phyloP scores from a whole-genome alignment of 1,140 invertebrate genomes.

The Ostrea edulis region DNA sequence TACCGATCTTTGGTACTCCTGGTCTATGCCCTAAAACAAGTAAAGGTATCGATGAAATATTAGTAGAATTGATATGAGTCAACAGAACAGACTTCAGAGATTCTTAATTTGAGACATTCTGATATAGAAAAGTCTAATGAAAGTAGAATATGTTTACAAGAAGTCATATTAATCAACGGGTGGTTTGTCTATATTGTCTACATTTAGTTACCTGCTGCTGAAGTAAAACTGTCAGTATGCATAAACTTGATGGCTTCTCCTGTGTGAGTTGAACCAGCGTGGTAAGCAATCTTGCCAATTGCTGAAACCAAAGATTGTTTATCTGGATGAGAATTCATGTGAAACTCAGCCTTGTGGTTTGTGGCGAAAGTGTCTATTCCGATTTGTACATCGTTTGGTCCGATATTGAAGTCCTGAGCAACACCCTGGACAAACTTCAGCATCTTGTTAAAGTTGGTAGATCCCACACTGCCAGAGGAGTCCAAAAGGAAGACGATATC shows the following conservation, averaged over 20 bases:
- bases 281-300: conserved; percentile 60
- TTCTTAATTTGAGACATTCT: neutral
- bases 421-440: conserved; percentile 63
- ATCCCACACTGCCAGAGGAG: conserved; percentile 67
- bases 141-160: neutral
- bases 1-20: conserved; percentile 70
- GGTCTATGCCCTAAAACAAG: conserved; percentile 59
- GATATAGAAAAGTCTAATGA: neutral
- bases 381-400: conserved; percentile 65
- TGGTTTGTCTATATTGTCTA: neutral
- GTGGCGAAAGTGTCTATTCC: conserved; percentile 68
- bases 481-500: conserved; percentile 72
- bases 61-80: neutral
- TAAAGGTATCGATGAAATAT: neutral
- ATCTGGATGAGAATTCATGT: conserved; percentile 60
- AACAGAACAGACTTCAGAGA: neutral
- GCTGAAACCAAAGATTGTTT: conserved; percentile 56
- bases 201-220: conserved; percentile 46
- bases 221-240: conserved; percentile 47
- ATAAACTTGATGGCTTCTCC: conserved; percentile 55
- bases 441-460: conserved; percentile 68
- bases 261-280: conserved; percentile 63
- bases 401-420: conserved; percentile 63
- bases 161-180: neutral
- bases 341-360: conserved; percentile 61